Evolutionary conservation across 2,797 vertebrate genomes (phyloP).

Genomic region (Sandelia bainsii): DNA sequence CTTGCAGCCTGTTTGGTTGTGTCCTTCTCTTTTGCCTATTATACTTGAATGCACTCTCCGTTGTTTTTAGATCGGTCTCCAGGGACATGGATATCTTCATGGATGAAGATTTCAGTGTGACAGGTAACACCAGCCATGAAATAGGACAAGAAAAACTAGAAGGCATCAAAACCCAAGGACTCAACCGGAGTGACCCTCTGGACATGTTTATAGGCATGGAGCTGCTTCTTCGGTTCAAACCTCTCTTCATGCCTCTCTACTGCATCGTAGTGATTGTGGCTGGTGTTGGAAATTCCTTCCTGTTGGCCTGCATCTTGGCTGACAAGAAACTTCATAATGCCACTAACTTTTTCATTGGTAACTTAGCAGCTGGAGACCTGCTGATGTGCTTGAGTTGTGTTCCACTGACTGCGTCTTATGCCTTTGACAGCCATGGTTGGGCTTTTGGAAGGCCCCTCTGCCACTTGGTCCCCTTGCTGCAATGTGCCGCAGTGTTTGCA

Average conservation of each 20-base stretch:
- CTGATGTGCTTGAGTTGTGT: conserved; percentile 88
- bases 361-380: conserved; percentile 85
- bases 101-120: conserved; percentile 54
- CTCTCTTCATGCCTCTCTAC: conserved; percentile 85
- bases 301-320: conserved; percentile 82
- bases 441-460: conserved; percentile 84
- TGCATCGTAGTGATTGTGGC: conserved; percentile 83
- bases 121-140: conserved; percentile 57
- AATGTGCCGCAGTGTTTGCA: conserved; percentile 85
- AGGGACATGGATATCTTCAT: conserved; percentile 70
- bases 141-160: conserved; percentile 23
- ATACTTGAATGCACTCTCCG: conserved; percentile 2
- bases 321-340: conserved; percentile 88
- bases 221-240: conserved; percentile 82
- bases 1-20: no score
- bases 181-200: conserved; percentile 79
- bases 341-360: conserved; percentile 89
- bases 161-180: conserved; percentile 40
- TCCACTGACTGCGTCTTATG: conserved; percentile 85
- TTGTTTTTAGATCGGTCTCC: conserved; percentile 31
- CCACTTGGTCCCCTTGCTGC: conserved; percentile 84
- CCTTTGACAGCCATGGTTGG: conserved; percentile 85
- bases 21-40: neutral
- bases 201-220: conserved; percentile 83
- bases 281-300: conserved; percentile 83